Percentiles rank a stretch among this genome's conserved stretches.
phyloP scores from a whole-genome alignment of 2,888 invertebrate genomes.

The Microchrysa polita region DNA sequence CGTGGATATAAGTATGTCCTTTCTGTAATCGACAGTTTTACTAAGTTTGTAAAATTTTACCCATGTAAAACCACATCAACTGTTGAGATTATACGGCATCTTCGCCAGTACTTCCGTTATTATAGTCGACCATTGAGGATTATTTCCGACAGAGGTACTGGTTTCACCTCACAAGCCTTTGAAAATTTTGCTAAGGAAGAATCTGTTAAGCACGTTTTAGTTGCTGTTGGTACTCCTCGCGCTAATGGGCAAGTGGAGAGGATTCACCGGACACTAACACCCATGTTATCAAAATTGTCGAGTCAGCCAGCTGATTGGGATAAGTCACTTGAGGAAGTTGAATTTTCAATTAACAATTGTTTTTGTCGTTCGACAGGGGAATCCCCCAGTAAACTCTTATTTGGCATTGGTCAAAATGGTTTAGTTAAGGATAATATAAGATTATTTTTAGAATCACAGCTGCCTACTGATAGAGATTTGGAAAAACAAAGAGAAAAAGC shows the following conservation, averaged over 20 bases:
- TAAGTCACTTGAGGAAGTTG: constrained; percentile 48
- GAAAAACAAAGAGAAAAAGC: too few relatives aligned
- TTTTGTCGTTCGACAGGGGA: constrained; percentile 54
- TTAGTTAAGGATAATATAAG: too few relatives aligned
- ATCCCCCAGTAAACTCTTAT: constrained; percentile 54
- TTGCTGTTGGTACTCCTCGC: constrained; percentile 35
- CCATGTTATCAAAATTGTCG: constrained; percentile 47
- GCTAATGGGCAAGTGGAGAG: constrained; percentile 51
- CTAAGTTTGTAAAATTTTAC: not conserved
- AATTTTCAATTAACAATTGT: constrained; percentile 55
- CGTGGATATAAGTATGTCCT: not conserved
- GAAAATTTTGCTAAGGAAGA: constrained; percentile 54
- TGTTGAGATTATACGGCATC: not conserved
- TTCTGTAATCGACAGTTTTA: not conserved
- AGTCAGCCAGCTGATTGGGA: constrained; percentile 41
- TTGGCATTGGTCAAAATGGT: constrained; percentile 53
- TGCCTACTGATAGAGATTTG: too few relatives aligned
- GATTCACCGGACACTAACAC: constrained; percentile 49
- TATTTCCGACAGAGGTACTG: not conserved
- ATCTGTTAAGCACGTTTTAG: constrained; percentile 38
- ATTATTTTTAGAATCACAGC: too few relatives aligned
- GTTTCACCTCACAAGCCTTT: constrained; percentile 52
- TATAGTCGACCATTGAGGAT: not conserved
- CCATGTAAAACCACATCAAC: not conserved
- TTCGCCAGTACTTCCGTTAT: not conserved